phyloP scores from a whole-genome alignment of 92 coral and sea anemone species.

The Blastomussa wellsi region DNA sequence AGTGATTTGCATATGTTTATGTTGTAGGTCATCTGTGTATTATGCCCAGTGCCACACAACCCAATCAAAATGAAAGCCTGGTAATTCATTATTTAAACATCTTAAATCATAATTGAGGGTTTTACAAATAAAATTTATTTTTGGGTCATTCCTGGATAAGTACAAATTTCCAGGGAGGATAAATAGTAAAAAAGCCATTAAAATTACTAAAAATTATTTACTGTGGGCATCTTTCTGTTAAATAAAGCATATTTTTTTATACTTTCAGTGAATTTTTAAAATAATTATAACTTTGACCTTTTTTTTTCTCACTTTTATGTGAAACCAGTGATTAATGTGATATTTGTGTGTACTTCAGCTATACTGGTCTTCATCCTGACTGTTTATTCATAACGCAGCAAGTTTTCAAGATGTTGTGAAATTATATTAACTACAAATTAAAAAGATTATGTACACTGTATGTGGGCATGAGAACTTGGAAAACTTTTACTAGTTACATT shows the following conservation, averaged over 20 bases:
- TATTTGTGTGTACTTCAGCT: no score
- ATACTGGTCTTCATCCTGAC: no score
- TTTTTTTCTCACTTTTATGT: no score
- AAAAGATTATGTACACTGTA: no score
- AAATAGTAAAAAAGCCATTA: background rate
- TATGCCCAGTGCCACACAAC: background rate
- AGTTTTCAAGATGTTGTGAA: no score
- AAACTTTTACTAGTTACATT: no score
- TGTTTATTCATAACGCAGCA: no score
- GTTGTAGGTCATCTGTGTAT: background rate
- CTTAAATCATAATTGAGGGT: conserved; percentile 1
- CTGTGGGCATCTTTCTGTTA: background rate
- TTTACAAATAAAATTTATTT: background rate
- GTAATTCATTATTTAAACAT: conserved; percentile 9
- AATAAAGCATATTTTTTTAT: background rate
- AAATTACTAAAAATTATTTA: background rate
- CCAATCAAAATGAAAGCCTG: background rate
- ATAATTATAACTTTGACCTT: no score
- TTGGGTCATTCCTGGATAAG: background rate
- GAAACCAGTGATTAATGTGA: background rate
- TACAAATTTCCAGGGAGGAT: conserved; percentile 1
- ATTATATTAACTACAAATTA: no score
- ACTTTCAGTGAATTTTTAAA: no score
- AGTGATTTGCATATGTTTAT: background rate
- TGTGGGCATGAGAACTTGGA: no score